These are phyloP conservation scores for Hoplodrina ambigua DNA, from an alignment of 2,888 invertebrate species.

Conservation along the genomic window DNA sequence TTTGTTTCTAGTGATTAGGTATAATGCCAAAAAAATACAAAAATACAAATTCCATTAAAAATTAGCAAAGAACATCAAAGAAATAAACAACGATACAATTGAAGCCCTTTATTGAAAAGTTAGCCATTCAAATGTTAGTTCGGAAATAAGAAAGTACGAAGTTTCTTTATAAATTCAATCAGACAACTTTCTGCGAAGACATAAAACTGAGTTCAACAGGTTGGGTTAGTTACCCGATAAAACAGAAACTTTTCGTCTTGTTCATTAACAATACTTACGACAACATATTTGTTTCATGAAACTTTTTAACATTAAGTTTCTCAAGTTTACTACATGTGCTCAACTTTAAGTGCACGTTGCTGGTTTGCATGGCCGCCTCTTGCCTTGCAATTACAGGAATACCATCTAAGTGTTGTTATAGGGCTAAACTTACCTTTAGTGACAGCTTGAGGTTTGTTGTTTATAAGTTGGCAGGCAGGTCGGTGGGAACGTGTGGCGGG, in stretches of 20 bases:
- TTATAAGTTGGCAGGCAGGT: slow-evolving; percentile 49
- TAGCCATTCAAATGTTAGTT: slow-evolving; percentile 54
- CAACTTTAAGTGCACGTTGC: slow-evolving; percentile 43
- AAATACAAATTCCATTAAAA: slow-evolving; percentile 20
- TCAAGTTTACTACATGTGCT: slow-evolving; percentile 17
- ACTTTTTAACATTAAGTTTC: slow-evolving; percentile 35
- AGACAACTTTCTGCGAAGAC: slow-evolving; percentile 55
- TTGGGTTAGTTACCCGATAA: slow-evolving; percentile 67
- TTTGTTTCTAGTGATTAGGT: slow-evolving; percentile 1
- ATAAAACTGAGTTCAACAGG: slow-evolving; percentile 76
- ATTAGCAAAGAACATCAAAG: slow-evolving; percentile 15
- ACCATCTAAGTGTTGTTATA: slow-evolving; percentile 3
- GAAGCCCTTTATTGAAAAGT: slow-evolving; percentile 50
- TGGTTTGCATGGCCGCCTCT: not conserved
- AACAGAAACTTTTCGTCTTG: slow-evolving; percentile 65
- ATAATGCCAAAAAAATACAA: not conserved
- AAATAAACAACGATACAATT: slow-evolving; percentile 28
- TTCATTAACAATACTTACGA: slow-evolving; percentile 44
- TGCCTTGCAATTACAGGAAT: not conserved
- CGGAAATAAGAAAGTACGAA: slow-evolving; percentile 51
- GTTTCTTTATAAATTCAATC: slow-evolving; percentile 65
- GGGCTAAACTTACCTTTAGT: slow-evolving; percentile 51
- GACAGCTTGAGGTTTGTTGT: slow-evolving; percentile 38
- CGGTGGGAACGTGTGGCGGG: slow-evolving; percentile 55
- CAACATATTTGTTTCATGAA: slow-evolving; percentile 39